Percentiles rank a stretch among this genome's conserved stretches.
phyloP scores from a whole-genome alignment of 1,140 invertebrate species.

The Orchestia grillus region DNA sequence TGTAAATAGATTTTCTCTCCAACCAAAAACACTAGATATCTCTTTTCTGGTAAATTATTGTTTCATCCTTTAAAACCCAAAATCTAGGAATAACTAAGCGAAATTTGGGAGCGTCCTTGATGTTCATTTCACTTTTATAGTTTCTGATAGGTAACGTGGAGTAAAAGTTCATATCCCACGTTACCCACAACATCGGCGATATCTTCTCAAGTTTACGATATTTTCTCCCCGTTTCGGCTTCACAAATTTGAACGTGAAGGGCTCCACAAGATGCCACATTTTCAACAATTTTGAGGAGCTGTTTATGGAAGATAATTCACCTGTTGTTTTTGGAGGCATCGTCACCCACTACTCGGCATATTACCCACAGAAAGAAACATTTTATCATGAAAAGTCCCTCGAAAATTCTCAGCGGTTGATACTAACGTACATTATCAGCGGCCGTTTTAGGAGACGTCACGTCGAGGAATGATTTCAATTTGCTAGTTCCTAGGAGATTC shows the following conservation, averaged over 20 bases:
- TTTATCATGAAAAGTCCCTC: not conserved
- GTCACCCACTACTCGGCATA: too few species aligned
- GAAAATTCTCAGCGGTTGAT: not conserved
- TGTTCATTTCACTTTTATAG: not conserved
- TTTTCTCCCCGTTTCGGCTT: not conserved
- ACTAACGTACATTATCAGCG: conserved; percentile 69
- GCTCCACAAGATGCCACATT: not conserved
- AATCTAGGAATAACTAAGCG: not conserved
- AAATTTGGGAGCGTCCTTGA: not conserved
- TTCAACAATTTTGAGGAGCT: too few species aligned
- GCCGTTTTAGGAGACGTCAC: not conserved
- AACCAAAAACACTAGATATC: not conserved
- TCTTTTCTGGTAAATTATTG: not conserved
- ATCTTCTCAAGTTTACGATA: not conserved
- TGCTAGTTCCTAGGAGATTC: conserved; percentile 67
- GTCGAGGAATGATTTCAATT: conserved; percentile 69
- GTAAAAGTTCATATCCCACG: not conserved
- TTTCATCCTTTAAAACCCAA: not conserved
- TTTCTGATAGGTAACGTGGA: not conserved
- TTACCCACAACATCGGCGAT: not conserved
- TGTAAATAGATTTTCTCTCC: conserved; percentile 9
- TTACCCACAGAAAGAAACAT: not conserved
- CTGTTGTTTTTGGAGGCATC: not conserved
- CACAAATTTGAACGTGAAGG: not conserved
- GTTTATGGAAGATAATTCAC: not conserved